Percentiles rank a stretch among this genome's conserved stretches.
These are phyloP conservation scores for Macquaria australasica DNA, from an alignment of 2,113 vertebrate genomes.

Conservation along the genomic window DNA sequence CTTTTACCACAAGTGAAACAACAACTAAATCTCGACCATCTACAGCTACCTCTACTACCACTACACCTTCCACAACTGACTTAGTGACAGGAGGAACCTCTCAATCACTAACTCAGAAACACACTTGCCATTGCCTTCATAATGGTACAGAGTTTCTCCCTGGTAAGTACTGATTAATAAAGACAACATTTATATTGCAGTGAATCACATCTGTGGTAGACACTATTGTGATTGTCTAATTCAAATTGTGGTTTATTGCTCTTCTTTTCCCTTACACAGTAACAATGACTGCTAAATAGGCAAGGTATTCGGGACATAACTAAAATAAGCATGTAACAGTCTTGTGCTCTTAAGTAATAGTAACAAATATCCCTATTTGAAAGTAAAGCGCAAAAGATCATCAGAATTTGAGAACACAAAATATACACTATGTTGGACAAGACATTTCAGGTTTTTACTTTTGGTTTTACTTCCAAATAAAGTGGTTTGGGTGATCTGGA, in stretches of 20 bases:
- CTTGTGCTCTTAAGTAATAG: background rate
- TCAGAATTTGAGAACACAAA: background rate
- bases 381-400: background rate
- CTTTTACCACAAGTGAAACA: background rate
- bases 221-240: background rate
- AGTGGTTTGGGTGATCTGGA: no score
- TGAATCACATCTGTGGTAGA: background rate
- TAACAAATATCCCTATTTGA: background rate
- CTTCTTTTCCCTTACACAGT: background rate
- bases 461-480: no score
- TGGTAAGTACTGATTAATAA: constrained; percentile 44
- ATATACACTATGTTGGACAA: background rate
- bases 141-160: background rate
- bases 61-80: background rate
- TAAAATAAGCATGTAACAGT: background rate
- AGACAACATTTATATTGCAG: rapidly evolving
- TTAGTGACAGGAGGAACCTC: background rate
- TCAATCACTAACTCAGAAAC: rapidly evolving
- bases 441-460: no score
- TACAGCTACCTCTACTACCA: background rate
- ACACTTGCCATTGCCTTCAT: constrained; percentile 1
- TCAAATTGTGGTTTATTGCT: background rate
- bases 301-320: background rate
- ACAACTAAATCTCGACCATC: background rate
- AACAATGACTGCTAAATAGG: background rate